Evolutionary conservation across 2,113 vertebrate genomes (phyloP), one percentile per base, ranked within the genome.

Genomic region (Lepus europaeus): DNA sequence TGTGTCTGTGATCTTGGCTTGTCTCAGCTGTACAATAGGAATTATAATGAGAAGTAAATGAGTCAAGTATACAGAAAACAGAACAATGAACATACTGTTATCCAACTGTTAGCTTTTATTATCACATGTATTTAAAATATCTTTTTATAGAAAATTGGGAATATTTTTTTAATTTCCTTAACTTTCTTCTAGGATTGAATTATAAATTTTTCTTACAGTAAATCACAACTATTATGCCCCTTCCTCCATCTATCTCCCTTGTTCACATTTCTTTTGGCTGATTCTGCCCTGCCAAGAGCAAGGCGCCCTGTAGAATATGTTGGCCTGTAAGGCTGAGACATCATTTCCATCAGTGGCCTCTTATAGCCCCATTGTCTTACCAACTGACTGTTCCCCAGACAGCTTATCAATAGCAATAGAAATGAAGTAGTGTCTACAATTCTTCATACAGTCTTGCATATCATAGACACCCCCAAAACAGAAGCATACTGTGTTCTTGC

Each of bases 11-110:
- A 9, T 51, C 73, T 70, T 61, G 36, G 81, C 8, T 72, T 31
- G 20, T 79, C 70, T 95, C 70, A 29, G 59, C 27, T 89, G 16
- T 83, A 86, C 92, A 88, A 39, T 31, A 56, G 33, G 78, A 69
- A 87, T 95, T 88, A 53, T 51, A 77, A 80, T 85, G 64, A 77
- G 49, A 39, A 93, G 94, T 81, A 36, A 84, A 74, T 53, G 23
- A 81, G 23, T 74, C 68, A 64, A 90, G 73, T 94, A 80, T 45
- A 69, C 23, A 31, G 85, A 93, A 95, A 92, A 36, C 14, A 76
- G 16, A 70, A 53, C 53, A 70, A 56, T 33, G 45, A 84, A 59
- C 45, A 73, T 56, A 69, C 29, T 29, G 53, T 69, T 53, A 66
- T 59, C 63, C 11, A 78, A 74, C 33, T n/a, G 23, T 23, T 89